Evolutionary conservation across 2,113 vertebrate genomes (phyloP), one percentile per base, ranked within the genome.

Genomic region (Coreoperca whiteheadi): DNA sequence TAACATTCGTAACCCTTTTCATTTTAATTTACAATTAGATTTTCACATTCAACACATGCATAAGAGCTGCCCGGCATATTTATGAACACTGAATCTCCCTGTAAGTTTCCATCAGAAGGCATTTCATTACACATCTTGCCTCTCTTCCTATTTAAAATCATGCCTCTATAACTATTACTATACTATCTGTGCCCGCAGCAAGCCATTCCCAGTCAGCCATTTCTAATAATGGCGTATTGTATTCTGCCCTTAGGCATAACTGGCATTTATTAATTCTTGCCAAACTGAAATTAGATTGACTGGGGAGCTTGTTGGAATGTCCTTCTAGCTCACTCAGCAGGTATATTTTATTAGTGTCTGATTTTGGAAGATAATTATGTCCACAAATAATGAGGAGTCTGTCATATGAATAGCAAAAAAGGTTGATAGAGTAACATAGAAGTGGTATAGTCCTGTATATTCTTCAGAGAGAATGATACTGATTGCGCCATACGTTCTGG

Each of bases 211-310:
- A 53, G 21, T 9, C 10, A 41, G 16, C 25, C 9, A 21, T 21
- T 39, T 71, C 41, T 63, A 64, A 50, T 77, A 59, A 72, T 30
- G 20, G 14, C 2, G 12, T 34, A n/a, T 48, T 7, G 1, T 56
- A 72, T 85, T 77, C 25, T 53, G 20, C 43, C 72, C 21, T 59
- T 5, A 14, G 59, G 60, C 53, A 23, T 73, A 53, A 61, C 68
- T 68, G 37, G 61, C n/a, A n/a, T 39, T 28, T 41, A 32, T 60
- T 9, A 14, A 25, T 12, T 68, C 25, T 54, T 12, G 12, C 16
- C 46, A n/a, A 61, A 25, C 41, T 63, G 25, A 78, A 78, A 66
- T 34, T 51, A 32, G 28, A 80, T 16, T 39, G 63, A 73, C 39
- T 65, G 14, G 8, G n/a, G 2, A 0, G 2, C 30, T 51, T 21